phyloP scores from a whole-genome alignment of 37 sponge, comb jelly and placozoan species.

The Axinella damicornis region DNA sequence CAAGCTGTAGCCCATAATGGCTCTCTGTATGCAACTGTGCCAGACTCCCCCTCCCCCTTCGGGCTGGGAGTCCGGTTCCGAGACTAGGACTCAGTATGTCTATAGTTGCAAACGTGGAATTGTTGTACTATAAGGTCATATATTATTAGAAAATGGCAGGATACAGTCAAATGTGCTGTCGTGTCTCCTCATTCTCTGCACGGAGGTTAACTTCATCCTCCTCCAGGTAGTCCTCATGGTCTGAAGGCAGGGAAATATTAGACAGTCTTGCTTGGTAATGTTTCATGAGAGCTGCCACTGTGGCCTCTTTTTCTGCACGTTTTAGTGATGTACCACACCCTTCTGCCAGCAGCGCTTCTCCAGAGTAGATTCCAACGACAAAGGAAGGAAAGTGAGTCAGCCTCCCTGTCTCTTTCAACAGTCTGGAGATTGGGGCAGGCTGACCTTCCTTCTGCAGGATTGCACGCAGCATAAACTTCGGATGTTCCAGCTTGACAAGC shows the following conservation, averaged over 20 bases:
- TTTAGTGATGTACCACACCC: slow-evolving; percentile 82
- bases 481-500: slow-evolving; percentile 79
- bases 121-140: too few relatives aligned
- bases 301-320: slow-evolving; percentile 84
- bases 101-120: too few relatives aligned
- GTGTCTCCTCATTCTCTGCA: too few relatives aligned
- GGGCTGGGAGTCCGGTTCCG: too few relatives aligned
- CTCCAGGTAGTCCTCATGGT: slow-evolving; percentile 32
- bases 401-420: slow-evolving; percentile 88
- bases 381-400: slow-evolving; percentile 90
- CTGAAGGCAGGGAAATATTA: slow-evolving; percentile 62
- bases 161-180: too few relatives aligned
- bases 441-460: slow-evolving; percentile 46
- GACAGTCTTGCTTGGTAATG: slow-evolving; percentile 69
- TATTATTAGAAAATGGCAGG: too few relatives aligned
- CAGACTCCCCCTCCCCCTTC: too few relatives aligned
- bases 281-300: slow-evolving; percentile 65
- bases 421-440: slow-evolving; percentile 50
- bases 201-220: slow-evolving; percentile 28
- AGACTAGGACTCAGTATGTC: too few relatives aligned
- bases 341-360: slow-evolving; percentile 66
- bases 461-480: slow-evolving; percentile 54
- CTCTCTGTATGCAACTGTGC: too few relatives aligned
- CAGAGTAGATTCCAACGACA: slow-evolving; percentile 86
- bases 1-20: too few relatives aligned